Base-by-base conservation (phyloP, 2,113 vertebrate genomes). In the Ameiurus melas region DNA sequence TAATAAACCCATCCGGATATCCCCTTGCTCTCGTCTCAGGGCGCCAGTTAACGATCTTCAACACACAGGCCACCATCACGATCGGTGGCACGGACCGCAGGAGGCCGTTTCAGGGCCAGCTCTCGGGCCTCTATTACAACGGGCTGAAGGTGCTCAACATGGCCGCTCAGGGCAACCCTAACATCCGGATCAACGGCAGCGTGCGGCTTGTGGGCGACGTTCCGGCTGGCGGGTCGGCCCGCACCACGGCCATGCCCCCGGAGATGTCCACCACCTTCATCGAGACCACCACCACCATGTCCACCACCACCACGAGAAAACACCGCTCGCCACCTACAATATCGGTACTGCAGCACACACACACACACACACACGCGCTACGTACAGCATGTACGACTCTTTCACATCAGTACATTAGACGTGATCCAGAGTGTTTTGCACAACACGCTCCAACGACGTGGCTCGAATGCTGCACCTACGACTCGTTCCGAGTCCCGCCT, bases 41-140 rank as follows among this genome's bases (percentile, higher is more conserved):
- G 92, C 98, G 98, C 85, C 97, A 98, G 96, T 93, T 99, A 94
- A 99, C 98, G 82, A 99, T 99, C 96, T 99, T 99, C 97, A 99
- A 99, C 97, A 99, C 98, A 92, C 98, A 99, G 95, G 98, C 98
- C 82, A 96, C 97, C 92, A 97, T 99, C 92, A 95, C 96, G 84
- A 97, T 99, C 27, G 98, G 98, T 43, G 98, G 98, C 90, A 97
- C 96, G 80, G 97, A 99, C 93, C 97, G 95, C 90, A 94, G 96
- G 71, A 96, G 98, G 89, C 98, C 97, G 57, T 99, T 98, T 94
- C 98, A 99, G 96, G 98, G 98, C 80, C 98, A 99, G 86, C 97
- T 99, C 73, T 99, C 98, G 57, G 98, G 98, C 85, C 97, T 99
- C 85, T 99, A 99, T 95, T 99, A 99, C 93, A 99, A 99, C 88